Base-by-base conservation (phyloP, 2,888 invertebrate genomes). In the Athripsodes cinereus region DNA sequence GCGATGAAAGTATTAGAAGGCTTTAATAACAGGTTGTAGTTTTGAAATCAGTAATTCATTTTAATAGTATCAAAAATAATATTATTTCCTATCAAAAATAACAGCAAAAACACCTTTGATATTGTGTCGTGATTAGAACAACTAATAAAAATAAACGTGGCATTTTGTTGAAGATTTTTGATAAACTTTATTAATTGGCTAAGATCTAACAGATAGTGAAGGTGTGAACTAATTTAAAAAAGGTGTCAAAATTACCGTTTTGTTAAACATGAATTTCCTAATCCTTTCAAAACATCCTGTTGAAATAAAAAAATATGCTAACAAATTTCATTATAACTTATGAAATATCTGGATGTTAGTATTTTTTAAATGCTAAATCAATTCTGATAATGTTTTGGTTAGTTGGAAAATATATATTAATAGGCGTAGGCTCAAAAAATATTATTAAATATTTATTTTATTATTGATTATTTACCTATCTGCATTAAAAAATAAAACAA, bases 1-100 rank as follows among this genome's bases (percentile, higher is more conserved):
- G 62, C 57, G 62, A 60, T 60, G 62, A 62, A 60, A 62, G 62
- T 62, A 62, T 62, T 62, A 62, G 59, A 48, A 58, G 55, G 40
- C 55, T 49, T 26, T 62, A 62, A 62, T 62, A 62, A 62, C 40
- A 59, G 49, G 47, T 40, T 26, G n/a, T 55, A 21, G 31, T 26
- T 44, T 3, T 16, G 16, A 22, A 31, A 47, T 59, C 54, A 47
- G 51, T 52, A 60, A 58, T 60, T 50, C 58, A 58, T 56, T 55
- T 52, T 35, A 19, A 44, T 35, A 40, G 22, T 55, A 49, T 31
- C 26, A 26, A 26, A n/a, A n/a, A n/a, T 26, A 48, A 50, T 55
- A 51, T 22, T 50, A 13, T 55, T 21, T 31, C 35, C 50, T 55
- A 18, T 21, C 26, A 26, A 26, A n/a, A 26, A 26, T 26, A 26